phyloP scores from a whole-genome alignment of 1,140 invertebrate genomes.

The Cydia strobilella region DNA sequence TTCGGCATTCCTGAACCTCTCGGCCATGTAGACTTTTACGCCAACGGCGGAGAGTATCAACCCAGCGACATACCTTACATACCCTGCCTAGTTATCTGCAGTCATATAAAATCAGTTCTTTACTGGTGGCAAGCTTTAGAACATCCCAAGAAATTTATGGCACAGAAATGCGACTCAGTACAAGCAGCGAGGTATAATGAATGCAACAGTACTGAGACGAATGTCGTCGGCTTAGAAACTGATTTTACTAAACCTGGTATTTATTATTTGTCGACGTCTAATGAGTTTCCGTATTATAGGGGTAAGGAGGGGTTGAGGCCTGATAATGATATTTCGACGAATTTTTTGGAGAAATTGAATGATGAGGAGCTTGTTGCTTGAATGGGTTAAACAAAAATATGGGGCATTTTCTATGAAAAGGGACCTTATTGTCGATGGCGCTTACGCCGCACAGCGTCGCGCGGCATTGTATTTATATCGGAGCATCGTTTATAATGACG shows the following conservation, averaged over 20 bases:
- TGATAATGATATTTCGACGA: conserved; percentile 63
- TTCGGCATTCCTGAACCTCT: conserved; percentile 84
- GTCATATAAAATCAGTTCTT: conserved; percentile 57
- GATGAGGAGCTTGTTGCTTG: conserved; percentile 53
- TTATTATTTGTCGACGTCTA: conserved; percentile 63
- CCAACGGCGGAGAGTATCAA: conserved; percentile 86
- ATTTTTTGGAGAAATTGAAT: conserved; percentile 55
- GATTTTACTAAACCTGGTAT: conserved; percentile 62
- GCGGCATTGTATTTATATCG: too few species aligned
- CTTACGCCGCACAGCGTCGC: too few species aligned
- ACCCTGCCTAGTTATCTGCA: conserved; percentile 66
- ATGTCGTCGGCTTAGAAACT: conserved; percentile 58
- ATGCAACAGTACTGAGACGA: conserved; percentile 56
- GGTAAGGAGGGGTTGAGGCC: conserved; percentile 61
- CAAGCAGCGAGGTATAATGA: conserved; percentile 64
- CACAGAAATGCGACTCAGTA: conserved; percentile 56
- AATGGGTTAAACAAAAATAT: too few species aligned
- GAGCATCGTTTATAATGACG: too few species aligned
- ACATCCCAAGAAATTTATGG: conserved; percentile 68
- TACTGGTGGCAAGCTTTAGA: conserved; percentile 71
- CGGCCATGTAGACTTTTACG: conserved; percentile 87
- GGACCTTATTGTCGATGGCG: too few species aligned
- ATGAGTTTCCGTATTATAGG: conserved; percentile 69
- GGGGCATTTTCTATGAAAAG: too few species aligned
- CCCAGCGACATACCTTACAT: conserved; percentile 75